Percentiles rank a stretch among this genome's conserved stretches.
Evolutionary conservation across 2,113 vertebrate species (phyloP).

Genomic region (Zosterops borbonicus): DNA sequence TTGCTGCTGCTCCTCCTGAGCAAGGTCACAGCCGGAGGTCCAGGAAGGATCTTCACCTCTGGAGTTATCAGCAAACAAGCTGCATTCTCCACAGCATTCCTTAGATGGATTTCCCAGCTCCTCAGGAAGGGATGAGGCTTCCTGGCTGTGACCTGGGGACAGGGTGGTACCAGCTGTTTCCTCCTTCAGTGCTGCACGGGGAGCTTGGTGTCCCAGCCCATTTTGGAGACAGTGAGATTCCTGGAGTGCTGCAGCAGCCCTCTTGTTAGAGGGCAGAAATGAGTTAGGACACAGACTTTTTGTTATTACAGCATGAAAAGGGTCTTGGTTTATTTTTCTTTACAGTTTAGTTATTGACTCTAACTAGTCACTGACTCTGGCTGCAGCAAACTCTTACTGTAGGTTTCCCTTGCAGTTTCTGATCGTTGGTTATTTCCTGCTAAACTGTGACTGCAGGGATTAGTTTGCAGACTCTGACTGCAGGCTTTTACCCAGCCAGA

Average conservation of each 20-base stretch:
- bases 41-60: neutral
- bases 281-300: neutral
- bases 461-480: neutral
- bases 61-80: neutral
- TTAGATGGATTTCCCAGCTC: neutral
- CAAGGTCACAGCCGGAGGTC: fast-evolving
- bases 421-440: neutral
- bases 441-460: neutral
- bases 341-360: neutral
- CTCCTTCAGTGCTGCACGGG: fast-evolving
- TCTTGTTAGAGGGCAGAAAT: neutral
- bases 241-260: neutral
- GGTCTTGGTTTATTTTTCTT: neutral
- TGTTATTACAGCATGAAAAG: neutral
- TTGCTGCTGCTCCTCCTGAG: neutral
- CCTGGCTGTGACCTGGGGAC: neutral
- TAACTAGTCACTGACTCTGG: neutral
- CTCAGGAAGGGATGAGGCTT: neutral
- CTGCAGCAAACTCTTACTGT: neutral
- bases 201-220: neutral
- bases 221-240: neutral
- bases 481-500: too few species aligned
- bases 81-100: fast-evolving
- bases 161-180: neutral
- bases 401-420: neutral